Base-by-base conservation (phyloP, 2,113 vertebrate genomes). In the Polypterus bichir region DNA sequence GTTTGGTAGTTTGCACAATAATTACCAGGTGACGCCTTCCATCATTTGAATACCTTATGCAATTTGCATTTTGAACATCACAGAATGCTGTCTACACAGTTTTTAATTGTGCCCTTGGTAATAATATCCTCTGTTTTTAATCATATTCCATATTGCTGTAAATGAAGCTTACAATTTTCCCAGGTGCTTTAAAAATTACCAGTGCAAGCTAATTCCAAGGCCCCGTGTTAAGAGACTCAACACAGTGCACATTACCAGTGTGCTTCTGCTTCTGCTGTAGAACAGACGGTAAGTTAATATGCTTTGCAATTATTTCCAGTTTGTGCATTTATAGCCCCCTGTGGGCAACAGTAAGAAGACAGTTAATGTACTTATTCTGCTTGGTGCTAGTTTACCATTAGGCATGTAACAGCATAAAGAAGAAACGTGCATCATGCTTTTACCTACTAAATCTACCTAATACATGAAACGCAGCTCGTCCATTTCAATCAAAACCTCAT, bases 111-210 rank as follows among this genome's bases (percentile, higher is more conserved):
- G 82, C 96, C 93, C 89, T 74, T 88, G 93, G 89, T 89, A 92
- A 94, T 93, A 93, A 91, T 93, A 92, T 89, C 90, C 89, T 85
- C 82, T 89, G 87, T 79, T 92, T 92, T 92, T 96, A 97, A 93
- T 97, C 91, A 93, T 92, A 92, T 93, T 97, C 87, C 82, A 83
- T 73, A 66, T 83, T 84, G 79, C 79, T 86, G 82, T 77, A 88
- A 86, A 85, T 86, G 83, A 86, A 86, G 83, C 86, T 87, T 86
- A 77, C 81, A 84, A 82, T 92, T 95, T 92, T 94, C 92, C 92
- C 91, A 94, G 89, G 86, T 84, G 85, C 80, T 83, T 83, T 81
- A 74, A 83, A 86, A 94, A 91, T 91, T 89, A 94, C 89, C 87
- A 79, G 83, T 81, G 86, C 89, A 91, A 92, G 89, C 90, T 93